phyloP scores from a whole-genome alignment of 92 coral and sea anemone genomes.

The Paragorgia papillata region DNA sequence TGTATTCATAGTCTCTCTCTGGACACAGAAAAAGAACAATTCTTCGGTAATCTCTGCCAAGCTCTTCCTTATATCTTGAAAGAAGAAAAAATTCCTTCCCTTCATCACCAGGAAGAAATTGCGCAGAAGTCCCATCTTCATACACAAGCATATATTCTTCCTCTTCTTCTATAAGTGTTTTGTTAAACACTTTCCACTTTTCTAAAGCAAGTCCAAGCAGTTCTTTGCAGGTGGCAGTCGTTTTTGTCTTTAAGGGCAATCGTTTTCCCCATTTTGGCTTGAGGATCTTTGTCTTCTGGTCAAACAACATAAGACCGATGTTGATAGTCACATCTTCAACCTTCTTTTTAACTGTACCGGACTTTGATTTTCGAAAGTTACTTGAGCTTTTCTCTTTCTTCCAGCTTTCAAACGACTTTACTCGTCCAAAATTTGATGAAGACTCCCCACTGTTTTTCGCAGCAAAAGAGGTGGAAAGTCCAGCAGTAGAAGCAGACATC shows the following conservation, averaged over 20 bases:
- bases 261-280: conserved; percentile 47
- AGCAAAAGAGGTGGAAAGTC: neutral
- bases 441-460: neutral
- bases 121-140: conserved; percentile 48
- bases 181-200: conserved; percentile 23
- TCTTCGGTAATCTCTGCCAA: conserved; percentile 42
- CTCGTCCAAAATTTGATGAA: neutral
- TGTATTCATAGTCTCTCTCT: conserved; percentile 30
- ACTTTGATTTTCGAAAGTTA: conserved; percentile 8
- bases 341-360: neutral
- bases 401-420: conserved; percentile 28
- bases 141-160: conserved; percentile 49
- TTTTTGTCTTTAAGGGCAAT: conserved; percentile 34
- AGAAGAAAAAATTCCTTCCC: conserved; percentile 43
- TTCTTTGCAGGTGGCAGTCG: conserved; percentile 26
- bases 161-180: conserved; percentile 22
- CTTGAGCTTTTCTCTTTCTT: conserved; percentile 29
- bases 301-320: conserved; percentile 35
- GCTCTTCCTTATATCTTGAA: conserved; percentile 47
- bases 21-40: conserved; percentile 40
- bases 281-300: conserved; percentile 13
- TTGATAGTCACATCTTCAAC: conserved; percentile 37
- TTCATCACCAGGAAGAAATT: conserved; percentile 50
- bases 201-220: conserved; percentile 16
- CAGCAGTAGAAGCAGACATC: neutral